phyloP scores from a whole-genome alignment of 1,140 invertebrate species.

The Drosophila pseudoananassae region DNA sequence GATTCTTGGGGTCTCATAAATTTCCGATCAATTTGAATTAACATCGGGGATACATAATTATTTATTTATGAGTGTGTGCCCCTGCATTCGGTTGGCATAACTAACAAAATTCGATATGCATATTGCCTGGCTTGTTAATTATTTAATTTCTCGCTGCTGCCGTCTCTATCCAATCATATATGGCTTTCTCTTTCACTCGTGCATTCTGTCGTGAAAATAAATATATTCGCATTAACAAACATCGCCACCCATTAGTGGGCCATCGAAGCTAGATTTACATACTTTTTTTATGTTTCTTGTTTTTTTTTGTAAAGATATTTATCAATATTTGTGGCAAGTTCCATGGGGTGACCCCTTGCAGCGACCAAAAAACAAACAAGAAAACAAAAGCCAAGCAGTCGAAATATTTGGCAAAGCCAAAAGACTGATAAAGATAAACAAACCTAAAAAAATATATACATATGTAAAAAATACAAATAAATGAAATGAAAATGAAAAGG shows the following conservation, averaged over 20 bases:
- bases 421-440: constrained; percentile 18
- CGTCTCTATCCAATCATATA: too few relatives aligned
- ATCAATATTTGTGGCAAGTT: constrained; percentile 24
- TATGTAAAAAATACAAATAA: not conserved
- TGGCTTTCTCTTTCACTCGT: not conserved
- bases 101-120: constrained; percentile 42
- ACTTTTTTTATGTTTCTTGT: not conserved
- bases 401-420: constrained; percentile 44
- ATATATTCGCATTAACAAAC: constrained; percentile 53
- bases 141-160: constrained; percentile 40
- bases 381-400: constrained; percentile 4
- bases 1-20: constrained; percentile 38
- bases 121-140: constrained; percentile 46
- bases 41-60: constrained; percentile 32
- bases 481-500: constrained; percentile 12
- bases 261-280: constrained; percentile 40
- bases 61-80: constrained; percentile 39
- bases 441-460: constrained; percentile 2
- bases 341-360: constrained; percentile 10
- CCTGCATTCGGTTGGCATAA: constrained; percentile 46
- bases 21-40: constrained; percentile 23
- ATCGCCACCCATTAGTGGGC: constrained; percentile 47
- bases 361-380: not conserved
- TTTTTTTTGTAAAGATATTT: constrained; percentile 13
- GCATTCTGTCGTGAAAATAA: constrained; percentile 23